These are phyloP conservation scores for Charanyca ferruginea DNA, from an alignment of 2,888 invertebrate genomes.

Conservation along the genomic window DNA sequence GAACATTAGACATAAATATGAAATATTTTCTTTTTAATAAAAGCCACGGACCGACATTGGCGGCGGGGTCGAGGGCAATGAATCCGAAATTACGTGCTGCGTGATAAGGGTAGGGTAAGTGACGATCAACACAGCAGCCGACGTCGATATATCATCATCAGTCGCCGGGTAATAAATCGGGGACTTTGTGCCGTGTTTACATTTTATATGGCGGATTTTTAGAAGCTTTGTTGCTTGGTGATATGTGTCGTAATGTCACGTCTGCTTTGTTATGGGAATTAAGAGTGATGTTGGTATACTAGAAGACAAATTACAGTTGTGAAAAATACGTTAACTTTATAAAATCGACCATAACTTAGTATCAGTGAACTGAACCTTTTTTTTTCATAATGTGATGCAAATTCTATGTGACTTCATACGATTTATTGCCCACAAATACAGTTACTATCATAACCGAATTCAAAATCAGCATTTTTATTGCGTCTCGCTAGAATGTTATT, in stretches of 20 bases:
- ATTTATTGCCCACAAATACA: slow-evolving; percentile 53
- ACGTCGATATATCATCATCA: slow-evolving; percentile 91
- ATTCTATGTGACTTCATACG: slow-evolving; percentile 24
- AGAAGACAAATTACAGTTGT: slow-evolving; percentile 13
- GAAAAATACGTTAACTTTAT: background rate
- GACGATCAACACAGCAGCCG: slow-evolving; percentile 88
- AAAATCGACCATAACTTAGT: background rate
- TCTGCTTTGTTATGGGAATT: slow-evolving; percentile 44
- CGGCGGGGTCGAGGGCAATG: slow-evolving; percentile 85
- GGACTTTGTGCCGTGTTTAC: slow-evolving; percentile 83
- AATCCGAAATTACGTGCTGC: slow-evolving; percentile 88
- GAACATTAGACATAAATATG: slow-evolving; percentile 63
- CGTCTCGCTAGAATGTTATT: slow-evolving; percentile 83
- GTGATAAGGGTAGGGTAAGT: slow-evolving; percentile 90
- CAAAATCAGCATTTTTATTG: slow-evolving; percentile 81
- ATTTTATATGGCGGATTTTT: slow-evolving; percentile 76
- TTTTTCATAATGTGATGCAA: slow-evolving; percentile 26
- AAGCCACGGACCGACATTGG: slow-evolving; percentile 70
- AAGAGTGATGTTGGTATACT: slow-evolving; percentile 29
- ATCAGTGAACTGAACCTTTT: background rate
- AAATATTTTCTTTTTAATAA: slow-evolving; percentile 78
- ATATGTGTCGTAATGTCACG: slow-evolving; percentile 48
- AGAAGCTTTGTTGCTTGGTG: slow-evolving; percentile 61
- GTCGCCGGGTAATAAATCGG: slow-evolving; percentile 87
- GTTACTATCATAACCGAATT: slow-evolving; percentile 69